A percentile compares a stretch with the other conserved stretches of the same genome.
Evolutionary conservation across 1,140 invertebrate species (phyloP).

Genomic region (Listronotus bonariensis): DNA sequence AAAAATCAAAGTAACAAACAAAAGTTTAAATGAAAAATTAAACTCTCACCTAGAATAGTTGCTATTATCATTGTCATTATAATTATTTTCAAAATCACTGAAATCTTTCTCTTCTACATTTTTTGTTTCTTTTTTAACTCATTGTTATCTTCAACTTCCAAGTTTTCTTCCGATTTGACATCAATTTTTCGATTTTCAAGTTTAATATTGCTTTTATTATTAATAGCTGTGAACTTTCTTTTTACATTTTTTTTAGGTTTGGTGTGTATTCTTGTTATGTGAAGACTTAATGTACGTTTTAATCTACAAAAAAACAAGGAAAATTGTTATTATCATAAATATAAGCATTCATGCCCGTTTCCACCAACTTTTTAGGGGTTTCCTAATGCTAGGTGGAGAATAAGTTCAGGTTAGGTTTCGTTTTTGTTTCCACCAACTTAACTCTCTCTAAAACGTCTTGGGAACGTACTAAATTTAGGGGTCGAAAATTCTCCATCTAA

Average conservation of each 20-base stretch:
- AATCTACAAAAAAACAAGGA: conserved; percentile 19
- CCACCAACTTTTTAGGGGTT: too few species aligned
- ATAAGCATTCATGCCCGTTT: too few species aligned
- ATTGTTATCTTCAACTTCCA: background rate
- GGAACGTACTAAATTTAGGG: too few species aligned
- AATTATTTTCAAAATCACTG: conserved; percentile 5
- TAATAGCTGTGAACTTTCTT: conserved; percentile 1
- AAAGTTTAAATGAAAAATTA: too few species aligned
- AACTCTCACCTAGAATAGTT: conserved; percentile 9
- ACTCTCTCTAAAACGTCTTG: too few species aligned
- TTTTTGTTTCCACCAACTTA: too few species aligned
- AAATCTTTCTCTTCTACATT: conserved; percentile 5
- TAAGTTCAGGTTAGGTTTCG: too few species aligned
- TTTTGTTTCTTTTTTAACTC: background rate
- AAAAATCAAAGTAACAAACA: background rate
- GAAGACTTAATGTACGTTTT: conserved; percentile 29
- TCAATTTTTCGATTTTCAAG: background rate
- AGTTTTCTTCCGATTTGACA: background rate
- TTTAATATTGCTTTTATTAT: background rate
- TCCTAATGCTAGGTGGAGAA: too few species aligned
- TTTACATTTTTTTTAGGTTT: conserved; percentile 24
- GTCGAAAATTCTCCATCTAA: too few species aligned
- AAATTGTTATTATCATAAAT: too few species aligned
- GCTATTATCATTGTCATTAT: conserved; percentile 4
- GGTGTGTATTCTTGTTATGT: conserved; percentile 37